Evolutionary conservation across 2,113 vertebrate genomes (phyloP).

Genomic region (Pollimyrus isidori): DNA sequence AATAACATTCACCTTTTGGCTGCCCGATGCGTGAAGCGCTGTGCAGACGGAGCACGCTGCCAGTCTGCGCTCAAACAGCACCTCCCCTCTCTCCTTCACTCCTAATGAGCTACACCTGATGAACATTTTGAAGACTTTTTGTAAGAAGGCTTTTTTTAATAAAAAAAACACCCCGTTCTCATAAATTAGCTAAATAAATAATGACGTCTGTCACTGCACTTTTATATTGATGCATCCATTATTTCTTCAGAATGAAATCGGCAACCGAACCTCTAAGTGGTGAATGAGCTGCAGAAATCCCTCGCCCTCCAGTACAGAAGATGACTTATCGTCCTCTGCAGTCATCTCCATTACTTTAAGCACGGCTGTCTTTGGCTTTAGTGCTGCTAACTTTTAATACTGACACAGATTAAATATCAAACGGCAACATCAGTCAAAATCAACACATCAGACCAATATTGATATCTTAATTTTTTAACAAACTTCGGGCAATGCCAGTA

Average conservation of each 20-base stretch:
- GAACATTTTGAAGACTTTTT: not conserved
- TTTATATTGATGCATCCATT: not conserved
- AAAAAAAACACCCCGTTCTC: not conserved
- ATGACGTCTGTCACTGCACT: not conserved
- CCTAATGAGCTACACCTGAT: not conserved
- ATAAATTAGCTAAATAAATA: not conserved
- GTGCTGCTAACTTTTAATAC: not conserved
- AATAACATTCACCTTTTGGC: not conserved
- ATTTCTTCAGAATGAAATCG: not conserved
- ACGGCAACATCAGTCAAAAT: not conserved
- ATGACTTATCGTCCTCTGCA: not conserved
- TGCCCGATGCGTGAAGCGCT: not conserved
- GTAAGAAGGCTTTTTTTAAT: too few species aligned
- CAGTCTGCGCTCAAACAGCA: not conserved
- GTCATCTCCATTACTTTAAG: not conserved
- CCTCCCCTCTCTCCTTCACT: not conserved
- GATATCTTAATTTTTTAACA: not conserved
- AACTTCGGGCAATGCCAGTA: not conserved
- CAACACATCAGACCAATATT: not conserved
- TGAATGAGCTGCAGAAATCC: not conserved
- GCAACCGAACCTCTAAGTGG: not conserved
- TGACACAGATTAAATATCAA: not conserved
- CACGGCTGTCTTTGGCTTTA: not conserved
- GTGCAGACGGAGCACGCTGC: not conserved
- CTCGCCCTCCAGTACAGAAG: not conserved